These are phyloP conservation scores for Cantharis flavilabris DNA, from an alignment of 2,888 invertebrate species.

Conservation along the genomic window DNA sequence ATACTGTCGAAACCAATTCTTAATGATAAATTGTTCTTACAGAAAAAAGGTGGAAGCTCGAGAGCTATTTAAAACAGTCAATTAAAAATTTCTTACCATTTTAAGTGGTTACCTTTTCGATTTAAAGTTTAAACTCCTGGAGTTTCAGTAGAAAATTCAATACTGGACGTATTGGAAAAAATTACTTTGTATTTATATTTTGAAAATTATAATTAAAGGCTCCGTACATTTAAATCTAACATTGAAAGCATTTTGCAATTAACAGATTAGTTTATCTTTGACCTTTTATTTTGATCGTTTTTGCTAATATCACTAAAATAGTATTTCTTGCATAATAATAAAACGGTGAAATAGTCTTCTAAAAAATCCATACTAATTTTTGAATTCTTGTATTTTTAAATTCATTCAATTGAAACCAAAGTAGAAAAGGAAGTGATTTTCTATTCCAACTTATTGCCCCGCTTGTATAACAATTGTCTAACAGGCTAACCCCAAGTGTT, in stretches of 20 bases:
- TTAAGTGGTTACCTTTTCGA: not conserved
- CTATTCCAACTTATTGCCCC: not conserved
- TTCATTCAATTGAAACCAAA: not conserved
- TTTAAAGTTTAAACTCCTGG: not conserved
- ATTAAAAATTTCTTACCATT: not conserved
- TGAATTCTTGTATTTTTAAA: not conserved
- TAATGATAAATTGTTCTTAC: not conserved
- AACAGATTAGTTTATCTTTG: conserved; percentile 1
- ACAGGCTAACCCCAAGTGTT: not conserved
- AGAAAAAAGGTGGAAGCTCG: not conserved
- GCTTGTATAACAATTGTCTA: not conserved
- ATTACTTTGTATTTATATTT: too few species aligned
- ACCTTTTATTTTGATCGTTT: not conserved
- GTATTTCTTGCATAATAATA: not conserved
- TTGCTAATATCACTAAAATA: not conserved
- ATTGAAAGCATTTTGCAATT: conserved; percentile 1
- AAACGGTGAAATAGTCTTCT: not conserved
- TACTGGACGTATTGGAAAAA: too few species aligned
- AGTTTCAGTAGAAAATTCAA: too few species aligned
- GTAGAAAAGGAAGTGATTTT: not conserved
- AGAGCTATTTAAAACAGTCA: not conserved
- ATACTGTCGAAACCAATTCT: not conserved
- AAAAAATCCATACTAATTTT: not conserved
- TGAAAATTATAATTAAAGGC: too few species aligned
- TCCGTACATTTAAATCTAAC: not conserved